Evolutionary conservation across 2,888 invertebrate genomes (phyloP).

Genomic region (Coleophora flavipennella): DNA sequence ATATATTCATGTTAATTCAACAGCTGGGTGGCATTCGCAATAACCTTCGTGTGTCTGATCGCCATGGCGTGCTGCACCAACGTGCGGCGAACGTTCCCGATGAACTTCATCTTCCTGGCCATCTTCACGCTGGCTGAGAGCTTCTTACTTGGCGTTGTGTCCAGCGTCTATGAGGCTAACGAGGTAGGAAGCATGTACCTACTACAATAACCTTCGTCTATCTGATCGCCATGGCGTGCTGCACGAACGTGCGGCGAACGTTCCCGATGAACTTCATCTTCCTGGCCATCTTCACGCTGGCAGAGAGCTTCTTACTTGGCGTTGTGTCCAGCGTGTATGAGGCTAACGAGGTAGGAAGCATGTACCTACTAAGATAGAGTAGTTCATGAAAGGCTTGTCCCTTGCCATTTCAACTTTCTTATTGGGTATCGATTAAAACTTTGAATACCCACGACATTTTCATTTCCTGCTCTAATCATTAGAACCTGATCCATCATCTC

Average conservation of each 20-base stretch:
- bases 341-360: slow-evolving; percentile 70
- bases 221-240: slow-evolving; percentile 89
- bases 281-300: slow-evolving; percentile 87
- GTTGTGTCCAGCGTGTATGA: slow-evolving; percentile 76
- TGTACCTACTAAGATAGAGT: too few species aligned
- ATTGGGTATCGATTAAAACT: too few species aligned
- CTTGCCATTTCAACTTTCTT: too few species aligned
- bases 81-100: slow-evolving; percentile 86
- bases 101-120: slow-evolving; percentile 90
- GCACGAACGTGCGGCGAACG: slow-evolving; percentile 84
- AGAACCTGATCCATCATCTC: too few species aligned
- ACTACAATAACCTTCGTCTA: slow-evolving; percentile 79
- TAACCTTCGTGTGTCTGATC: slow-evolving; percentile 83
- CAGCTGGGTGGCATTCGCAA: slow-evolving; percentile 76
- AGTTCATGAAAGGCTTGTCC: too few species aligned
- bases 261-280: slow-evolving; percentile 92
- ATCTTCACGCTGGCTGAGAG: slow-evolving; percentile 88
- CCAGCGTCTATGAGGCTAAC: slow-evolving; percentile 75
- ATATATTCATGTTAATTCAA: too few species aligned
- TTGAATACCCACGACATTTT: too few species aligned
- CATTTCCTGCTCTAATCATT: too few species aligned
- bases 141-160: slow-evolving; percentile 82
- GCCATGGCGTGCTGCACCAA: slow-evolving; percentile 89
- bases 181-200: slow-evolving; percentile 65
- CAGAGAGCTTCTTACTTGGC: slow-evolving; percentile 87